These are phyloP conservation scores for Tachina grossa DNA, from an alignment of 2,888 invertebrate species.

Conservation along the genomic window DNA sequence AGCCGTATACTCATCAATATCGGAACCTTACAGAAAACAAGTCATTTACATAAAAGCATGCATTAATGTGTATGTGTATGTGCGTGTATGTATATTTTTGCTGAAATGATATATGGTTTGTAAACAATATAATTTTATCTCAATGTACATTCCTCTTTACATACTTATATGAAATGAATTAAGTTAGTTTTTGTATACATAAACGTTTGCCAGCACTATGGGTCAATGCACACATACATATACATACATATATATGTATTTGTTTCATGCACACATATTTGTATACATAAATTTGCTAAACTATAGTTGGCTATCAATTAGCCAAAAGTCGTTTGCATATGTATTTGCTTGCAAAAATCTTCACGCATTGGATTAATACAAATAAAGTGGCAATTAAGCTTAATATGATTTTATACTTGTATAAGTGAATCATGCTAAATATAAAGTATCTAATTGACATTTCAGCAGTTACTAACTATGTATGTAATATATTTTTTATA, in stretches of 20 bases:
- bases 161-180: constrained; percentile 8
- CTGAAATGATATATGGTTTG: constrained; percentile 54
- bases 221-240: neutral
- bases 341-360: neutral
- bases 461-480: no score
- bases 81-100: constrained; percentile 2
- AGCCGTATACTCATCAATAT: constrained; percentile 53
- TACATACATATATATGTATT: no score
- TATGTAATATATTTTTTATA: no score
- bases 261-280: neutral
- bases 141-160: constrained; percentile 9
- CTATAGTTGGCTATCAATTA: neutral
- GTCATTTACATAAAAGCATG: neutral
- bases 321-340: neutral
- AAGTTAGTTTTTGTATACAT: constrained; percentile 1
- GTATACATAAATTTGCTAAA: neutral
- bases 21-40: constrained; percentile 20
- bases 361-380: neutral
- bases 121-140: constrained; percentile 61
- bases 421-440: neutral
- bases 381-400: neutral
- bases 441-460: no score
- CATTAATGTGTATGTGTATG: neutral
- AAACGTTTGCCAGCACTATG: neutral
- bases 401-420: no score